phyloP scores from a whole-genome alignment of 1,140 invertebrate genomes.

The Ceratina australensis region DNA sequence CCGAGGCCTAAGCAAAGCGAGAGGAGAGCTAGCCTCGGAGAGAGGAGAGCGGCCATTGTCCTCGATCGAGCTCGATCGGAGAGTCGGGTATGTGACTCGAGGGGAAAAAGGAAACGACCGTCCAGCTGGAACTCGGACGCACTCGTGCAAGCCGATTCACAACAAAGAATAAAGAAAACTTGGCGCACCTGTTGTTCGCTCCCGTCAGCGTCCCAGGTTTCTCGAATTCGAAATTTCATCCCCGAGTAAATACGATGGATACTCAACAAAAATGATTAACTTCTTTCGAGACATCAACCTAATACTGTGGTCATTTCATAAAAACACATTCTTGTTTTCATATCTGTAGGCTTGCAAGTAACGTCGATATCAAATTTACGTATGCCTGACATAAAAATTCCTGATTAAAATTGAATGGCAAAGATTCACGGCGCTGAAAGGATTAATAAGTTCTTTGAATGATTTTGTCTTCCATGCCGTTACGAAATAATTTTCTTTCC shows the following conservation, averaged over 20 bases:
- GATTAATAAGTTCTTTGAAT: too few relatives aligned
- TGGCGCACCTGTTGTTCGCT: slow-evolving; percentile 49
- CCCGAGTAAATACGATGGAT: too few relatives aligned
- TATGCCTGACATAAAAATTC: too few relatives aligned
- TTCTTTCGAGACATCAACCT: too few relatives aligned
- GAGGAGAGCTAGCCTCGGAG: slow-evolving; percentile 19
- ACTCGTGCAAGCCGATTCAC: slow-evolving; percentile 58
- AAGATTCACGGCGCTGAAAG: too few relatives aligned
- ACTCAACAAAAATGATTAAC: too few relatives aligned
- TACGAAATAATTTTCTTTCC: too few relatives aligned
- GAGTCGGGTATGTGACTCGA: slow-evolving; percentile 58
- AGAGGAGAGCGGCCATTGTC: slow-evolving; percentile 53
- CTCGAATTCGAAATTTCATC: background rate
- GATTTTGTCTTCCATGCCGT: too few relatives aligned
- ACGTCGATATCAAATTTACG: too few relatives aligned
- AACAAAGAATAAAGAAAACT: slow-evolving; percentile 60
- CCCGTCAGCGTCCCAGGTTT: background rate
- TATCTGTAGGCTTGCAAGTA: too few relatives aligned
- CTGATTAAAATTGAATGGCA: background rate
- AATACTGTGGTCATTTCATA: too few relatives aligned
- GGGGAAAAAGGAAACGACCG: slow-evolving; percentile 56
- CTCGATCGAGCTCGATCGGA: slow-evolving; percentile 50
- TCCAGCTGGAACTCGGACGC: slow-evolving; percentile 58
- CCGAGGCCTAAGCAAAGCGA: slow-evolving; percentile 1
- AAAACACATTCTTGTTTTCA: too few relatives aligned